Conservation (phyloP, 2,888 invertebrate species). For the Yponomeuta plumbellus region DNA sequence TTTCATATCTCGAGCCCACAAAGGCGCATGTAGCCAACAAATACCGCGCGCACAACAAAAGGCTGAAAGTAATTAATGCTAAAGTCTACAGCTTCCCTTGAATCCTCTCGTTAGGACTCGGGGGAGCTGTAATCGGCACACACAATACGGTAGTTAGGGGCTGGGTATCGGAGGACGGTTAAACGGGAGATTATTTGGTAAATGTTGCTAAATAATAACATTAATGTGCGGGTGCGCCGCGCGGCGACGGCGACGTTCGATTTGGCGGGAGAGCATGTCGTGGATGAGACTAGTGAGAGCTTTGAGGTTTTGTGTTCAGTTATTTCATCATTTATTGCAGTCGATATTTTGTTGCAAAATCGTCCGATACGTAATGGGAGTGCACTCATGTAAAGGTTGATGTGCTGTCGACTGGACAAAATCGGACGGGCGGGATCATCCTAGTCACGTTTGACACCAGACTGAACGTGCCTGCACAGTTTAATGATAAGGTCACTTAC, state of each 20-base stretch:
- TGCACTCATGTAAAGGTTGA: too few relatives aligned
- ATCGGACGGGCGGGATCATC: too few relatives aligned
- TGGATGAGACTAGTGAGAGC: neutral
- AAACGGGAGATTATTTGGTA: constrained; percentile 76
- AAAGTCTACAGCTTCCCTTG: constrained; percentile 45
- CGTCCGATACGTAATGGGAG: too few relatives aligned
- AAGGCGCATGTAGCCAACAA: constrained; percentile 68
- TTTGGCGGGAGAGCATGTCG: constrained; percentile 19
- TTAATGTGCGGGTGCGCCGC: constrained; percentile 46
- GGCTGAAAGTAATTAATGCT: constrained; percentile 61
- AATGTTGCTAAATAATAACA: constrained; percentile 76
- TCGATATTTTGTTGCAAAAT: neutral
- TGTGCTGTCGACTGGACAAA: neutral
- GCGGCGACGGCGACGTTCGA: constrained; percentile 33
- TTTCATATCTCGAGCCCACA: constrained; percentile 51
- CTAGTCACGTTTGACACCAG: too few relatives aligned
- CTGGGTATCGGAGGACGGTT: constrained; percentile 65
- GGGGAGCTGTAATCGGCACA: constrained; percentile 48
- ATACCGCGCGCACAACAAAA: constrained; percentile 61
- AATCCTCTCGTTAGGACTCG: constrained; percentile 57
- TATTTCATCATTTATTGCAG: neutral
- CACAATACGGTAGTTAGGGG: constrained; percentile 72
- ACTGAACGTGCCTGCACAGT: too few relatives aligned
- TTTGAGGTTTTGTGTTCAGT: neutral
- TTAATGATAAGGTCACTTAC: too few relatives aligned